These are phyloP conservation scores for Leptosomus discolor DNA, from an alignment of 2,113 vertebrate genomes.

Conservation along the genomic window DNA sequence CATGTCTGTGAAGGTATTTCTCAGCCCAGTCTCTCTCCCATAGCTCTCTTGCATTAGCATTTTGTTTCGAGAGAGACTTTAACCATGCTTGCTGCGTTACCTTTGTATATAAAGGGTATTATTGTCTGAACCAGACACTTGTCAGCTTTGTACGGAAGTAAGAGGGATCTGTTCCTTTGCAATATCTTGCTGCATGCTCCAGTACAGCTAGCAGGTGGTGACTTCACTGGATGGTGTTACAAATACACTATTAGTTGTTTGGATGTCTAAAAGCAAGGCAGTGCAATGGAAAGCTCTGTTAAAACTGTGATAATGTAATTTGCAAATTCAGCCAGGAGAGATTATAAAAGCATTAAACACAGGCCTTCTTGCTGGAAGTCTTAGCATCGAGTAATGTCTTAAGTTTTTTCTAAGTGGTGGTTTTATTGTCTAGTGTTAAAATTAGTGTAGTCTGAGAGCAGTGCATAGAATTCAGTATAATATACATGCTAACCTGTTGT, in stretches of 20 bases:
- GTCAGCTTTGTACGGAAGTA: background rate
- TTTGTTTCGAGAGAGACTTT: background rate
- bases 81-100: background rate
- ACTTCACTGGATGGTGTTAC: background rate
- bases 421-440: background rate
- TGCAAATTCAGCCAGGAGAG: background rate
- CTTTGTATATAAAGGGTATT: background rate
- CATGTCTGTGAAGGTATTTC: background rate
- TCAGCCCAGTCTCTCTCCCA: background rate
- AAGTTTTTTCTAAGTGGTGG: background rate
- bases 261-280: background rate
- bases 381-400: background rate
- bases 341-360: background rate
- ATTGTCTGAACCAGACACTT: background rate
- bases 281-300: background rate
- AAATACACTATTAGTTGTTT: background rate
- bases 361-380: background rate
- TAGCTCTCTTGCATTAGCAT: background rate
- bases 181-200: background rate
- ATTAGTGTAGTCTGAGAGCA: background rate
- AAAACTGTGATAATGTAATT: background rate
- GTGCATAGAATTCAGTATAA: background rate
- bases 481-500: background rate
- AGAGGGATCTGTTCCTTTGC: background rate
- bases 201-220: background rate